Base-by-base conservation (phyloP, 1,140 invertebrate species). In the Drosophila guanche region DNA sequence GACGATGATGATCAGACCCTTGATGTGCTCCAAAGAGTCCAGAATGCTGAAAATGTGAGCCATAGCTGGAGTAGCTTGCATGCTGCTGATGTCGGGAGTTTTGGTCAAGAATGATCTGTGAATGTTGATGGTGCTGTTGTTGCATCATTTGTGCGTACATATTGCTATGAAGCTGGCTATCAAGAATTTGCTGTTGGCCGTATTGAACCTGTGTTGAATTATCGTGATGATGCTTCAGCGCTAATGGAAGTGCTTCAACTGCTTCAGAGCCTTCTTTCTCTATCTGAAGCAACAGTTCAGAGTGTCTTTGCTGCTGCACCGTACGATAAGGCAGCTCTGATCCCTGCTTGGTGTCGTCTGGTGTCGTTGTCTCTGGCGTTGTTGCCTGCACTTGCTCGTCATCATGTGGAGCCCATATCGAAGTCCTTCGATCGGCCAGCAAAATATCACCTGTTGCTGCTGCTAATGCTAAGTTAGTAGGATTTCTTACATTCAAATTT, bases 391-490 rank as follows among this genome's bases (percentile, higher is more conserved):
- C 41, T 45, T 79, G 58, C 29, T 71, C 69, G 1, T 81, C 83
- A 14, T 66, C 57, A 25, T 88, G 83, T 14, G 83, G 83, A n/a
- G 76, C 48, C 83, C 83, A 88, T 14, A 89, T 63, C 22, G 79
- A 46, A 4, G 62, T 14, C 10, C 70, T 69, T 7, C 58, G 47
- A 33, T 88, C 83, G 20, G 67, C 33, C 20, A 56, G 37, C 50
- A 88, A 60, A 79, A 76, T 86, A 88, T 86, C 84, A 89, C 79
- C 63, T 52, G 75, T 59, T 63, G 63, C 53, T 56, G 51, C 48
- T 69, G 76, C 65, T 86, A 84, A 62, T 67, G 66, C 50, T 76
- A 88, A 43, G 41, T 79, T 86, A 79, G 57, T 83, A 88, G 83
- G 70, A 88, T 66, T 88, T 73, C 74, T 81, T 70, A 86, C 41